Conservation (phyloP, 2,113 vertebrate genomes). For the Microtus pennsylvanicus region DNA sequence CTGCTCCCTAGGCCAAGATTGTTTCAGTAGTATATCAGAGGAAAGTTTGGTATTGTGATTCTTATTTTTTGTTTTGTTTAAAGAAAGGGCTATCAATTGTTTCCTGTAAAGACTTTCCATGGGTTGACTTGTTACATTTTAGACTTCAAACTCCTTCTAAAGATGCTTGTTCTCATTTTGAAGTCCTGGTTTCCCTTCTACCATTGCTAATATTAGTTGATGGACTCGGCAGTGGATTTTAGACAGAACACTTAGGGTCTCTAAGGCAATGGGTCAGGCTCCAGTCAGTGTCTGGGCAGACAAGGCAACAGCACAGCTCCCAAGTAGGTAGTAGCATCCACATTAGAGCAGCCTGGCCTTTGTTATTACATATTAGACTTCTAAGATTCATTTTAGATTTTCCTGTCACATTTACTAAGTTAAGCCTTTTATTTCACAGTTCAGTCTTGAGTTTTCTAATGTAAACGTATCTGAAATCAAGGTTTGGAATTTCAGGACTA, state of each 20-base stretch:
- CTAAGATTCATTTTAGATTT: slow-evolving; percentile 31
- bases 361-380: slow-evolving; percentile 29
- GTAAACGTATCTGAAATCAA: slow-evolving; percentile 22
- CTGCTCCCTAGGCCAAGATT: slow-evolving; percentile 31
- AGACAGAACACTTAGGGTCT: neutral
- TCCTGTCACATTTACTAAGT: neutral
- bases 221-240: neutral
- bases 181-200: slow-evolving; percentile 41
- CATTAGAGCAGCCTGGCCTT: slow-evolving; percentile 11
- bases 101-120: slow-evolving; percentile 28
- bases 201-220: slow-evolving; percentile 2
- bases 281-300: neutral
- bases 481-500: neutral
- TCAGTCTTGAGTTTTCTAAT: slow-evolving; percentile 35
- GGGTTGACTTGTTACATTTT: neutral
- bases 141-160: slow-evolving; percentile 9
- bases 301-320: neutral
- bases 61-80: neutral
- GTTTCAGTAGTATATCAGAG: neutral
- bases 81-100: neutral
- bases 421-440: slow-evolving; percentile 26
- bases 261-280: neutral
- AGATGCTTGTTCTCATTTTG: neutral
- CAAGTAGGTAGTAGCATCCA: neutral
- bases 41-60: neutral